These are phyloP conservation scores for Hapalemur alaotrensis DNA, from an alignment of 2,797 vertebrate genomes.

Conservation along the genomic window DNA sequence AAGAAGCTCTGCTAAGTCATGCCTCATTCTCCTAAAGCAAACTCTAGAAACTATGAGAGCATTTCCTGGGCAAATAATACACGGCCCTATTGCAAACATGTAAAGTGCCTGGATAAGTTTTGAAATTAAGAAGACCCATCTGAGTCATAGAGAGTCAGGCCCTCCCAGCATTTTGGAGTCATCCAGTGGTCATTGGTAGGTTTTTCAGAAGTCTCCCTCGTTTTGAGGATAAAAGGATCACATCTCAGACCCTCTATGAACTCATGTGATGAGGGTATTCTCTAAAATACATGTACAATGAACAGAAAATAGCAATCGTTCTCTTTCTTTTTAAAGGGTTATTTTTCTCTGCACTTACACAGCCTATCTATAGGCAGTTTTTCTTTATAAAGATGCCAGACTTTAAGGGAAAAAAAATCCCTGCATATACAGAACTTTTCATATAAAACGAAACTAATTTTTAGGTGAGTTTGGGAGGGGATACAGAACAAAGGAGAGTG, in stretches of 20 bases:
- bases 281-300: background rate
- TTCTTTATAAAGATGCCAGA: background rate
- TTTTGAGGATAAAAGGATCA: background rate
- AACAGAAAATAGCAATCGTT: background rate
- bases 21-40: background rate
- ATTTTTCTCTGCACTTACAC: background rate
- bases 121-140: background rate
- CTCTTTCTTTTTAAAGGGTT: background rate
- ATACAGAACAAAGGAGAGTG: background rate
- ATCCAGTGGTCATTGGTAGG: no score
- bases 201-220: background rate
- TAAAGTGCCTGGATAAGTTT: background rate
- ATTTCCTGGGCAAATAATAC: background rate
- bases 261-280: background rate
- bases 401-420: background rate
- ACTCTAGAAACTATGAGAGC: background rate
- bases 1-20: constrained; percentile 21
- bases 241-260: background rate
- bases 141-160: background rate
- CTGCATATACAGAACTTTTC: background rate
- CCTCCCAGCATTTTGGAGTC: background rate
- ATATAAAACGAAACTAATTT: background rate
- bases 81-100: fast-evolving
- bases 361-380: background rate
- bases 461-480: background rate